Evolutionary conservation across 2,797 vertebrate genomes (phyloP), one percentile per base, ranked within the genome.

Genomic region (Halcyon badia): DNA sequence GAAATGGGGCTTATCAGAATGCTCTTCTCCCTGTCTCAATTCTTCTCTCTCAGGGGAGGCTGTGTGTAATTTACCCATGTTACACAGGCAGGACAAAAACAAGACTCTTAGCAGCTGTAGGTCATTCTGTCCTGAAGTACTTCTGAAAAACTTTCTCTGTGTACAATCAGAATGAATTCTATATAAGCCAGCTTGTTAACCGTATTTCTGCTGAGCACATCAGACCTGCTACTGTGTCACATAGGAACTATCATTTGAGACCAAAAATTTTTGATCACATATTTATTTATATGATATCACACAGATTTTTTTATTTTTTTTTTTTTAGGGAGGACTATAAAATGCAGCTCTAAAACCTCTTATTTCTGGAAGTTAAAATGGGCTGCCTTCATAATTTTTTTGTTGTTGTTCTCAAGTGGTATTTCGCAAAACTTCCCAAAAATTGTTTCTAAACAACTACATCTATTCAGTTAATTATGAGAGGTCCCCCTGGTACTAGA

Each of bases 141-240:
- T 83, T 92, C 6, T 46, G 71, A 89, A 87, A 25, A 90, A 83
- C 51, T 73, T 66, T 82, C 18, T 46, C 44, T 46, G 49, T 35
- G 37, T 54, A 60, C 48, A 82, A 37, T 66, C 86, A 89, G 51
- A 77, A 94, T 72, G 44, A 94, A 93, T 90, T 81, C 72, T 48
- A 57, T 78, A 60, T 71, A 71, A 48, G 3, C 20, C 28, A 52
- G 52, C 52, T 94, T 58, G 18, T 89, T 90, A 82, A 82, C 2
- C 65, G 31, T 51, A 37, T 68, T 84, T 94, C 73, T 95, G 61
- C 56, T 2, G 11, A 90, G 57, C 26, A 78, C 44, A 81, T 77
- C 65, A 90, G 28, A 20, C 42, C 41, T 49, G 24, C 20, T 71
- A 48, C 19, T 57, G 20, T 82, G 41, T 65, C 65, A 69, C 16